phyloP scores from a whole-genome alignment of 2,113 vertebrate genomes.

The Typhlomys cinereus region DNA sequence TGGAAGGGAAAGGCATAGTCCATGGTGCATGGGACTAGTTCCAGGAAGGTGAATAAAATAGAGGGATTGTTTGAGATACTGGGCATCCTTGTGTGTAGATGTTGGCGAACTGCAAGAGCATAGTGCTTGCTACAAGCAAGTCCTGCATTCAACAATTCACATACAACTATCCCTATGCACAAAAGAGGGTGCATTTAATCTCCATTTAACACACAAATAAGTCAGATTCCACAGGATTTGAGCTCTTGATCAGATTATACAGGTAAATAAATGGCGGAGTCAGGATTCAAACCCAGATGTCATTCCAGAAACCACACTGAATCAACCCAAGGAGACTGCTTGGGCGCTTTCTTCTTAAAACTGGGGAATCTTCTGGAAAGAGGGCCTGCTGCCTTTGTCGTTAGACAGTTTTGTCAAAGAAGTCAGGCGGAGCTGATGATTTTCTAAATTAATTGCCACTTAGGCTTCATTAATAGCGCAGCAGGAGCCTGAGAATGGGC shows the following conservation, averaged over 20 bases:
- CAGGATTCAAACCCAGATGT: not conserved
- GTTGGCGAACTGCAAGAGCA: too few species aligned
- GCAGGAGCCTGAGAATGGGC: not conserved
- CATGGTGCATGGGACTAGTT: too few species aligned
- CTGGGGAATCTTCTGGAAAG: not conserved
- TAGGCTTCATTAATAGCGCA: not conserved
- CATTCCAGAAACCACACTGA: not conserved
- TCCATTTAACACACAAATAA: not conserved
- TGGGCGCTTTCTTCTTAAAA: not conserved
- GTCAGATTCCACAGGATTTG: not conserved
- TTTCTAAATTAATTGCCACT: not conserved
- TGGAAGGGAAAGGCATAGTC: too few species aligned
- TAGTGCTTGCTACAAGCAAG: not conserved
- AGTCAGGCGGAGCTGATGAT: not conserved
- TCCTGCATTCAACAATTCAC: not conserved
- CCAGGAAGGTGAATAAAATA: too few species aligned
- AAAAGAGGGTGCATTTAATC: not conserved
- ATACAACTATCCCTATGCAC: not conserved
- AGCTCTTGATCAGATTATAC: not conserved
- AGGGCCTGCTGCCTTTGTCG: not conserved
- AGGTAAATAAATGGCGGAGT: not conserved
- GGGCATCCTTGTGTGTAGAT: too few species aligned
- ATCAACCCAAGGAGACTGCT: too few species aligned
- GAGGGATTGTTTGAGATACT: too few species aligned
- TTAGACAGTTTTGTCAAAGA: not conserved